These are phyloP conservation scores for Cavia porcellus DNA, from an alignment of 2,113 vertebrate species.

Conservation along the genomic window DNA sequence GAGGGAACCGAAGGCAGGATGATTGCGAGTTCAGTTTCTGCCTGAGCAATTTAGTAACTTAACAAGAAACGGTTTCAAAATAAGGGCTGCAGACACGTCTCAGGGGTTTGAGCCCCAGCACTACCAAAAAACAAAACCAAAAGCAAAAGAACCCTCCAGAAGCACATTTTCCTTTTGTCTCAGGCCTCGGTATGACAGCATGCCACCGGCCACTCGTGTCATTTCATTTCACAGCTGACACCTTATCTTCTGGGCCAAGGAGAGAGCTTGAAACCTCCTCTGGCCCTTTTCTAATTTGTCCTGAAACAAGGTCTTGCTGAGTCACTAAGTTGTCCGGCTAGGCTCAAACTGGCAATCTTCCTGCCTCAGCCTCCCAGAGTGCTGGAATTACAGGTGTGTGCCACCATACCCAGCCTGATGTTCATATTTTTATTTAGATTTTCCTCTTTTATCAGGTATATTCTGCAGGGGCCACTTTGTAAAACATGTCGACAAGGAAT, in stretches of 20 bases:
- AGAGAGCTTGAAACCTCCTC: neutral
- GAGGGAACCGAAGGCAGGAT: neutral
- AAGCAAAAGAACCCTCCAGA: neutral
- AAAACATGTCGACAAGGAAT: neutral
- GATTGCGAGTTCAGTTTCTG: neutral
- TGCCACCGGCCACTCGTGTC: fast-evolving
- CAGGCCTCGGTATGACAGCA: neutral
- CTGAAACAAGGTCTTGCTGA: neutral
- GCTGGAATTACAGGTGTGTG: neutral
- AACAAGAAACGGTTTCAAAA: neutral
- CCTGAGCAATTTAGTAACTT: neutral
- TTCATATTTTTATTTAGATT: neutral
- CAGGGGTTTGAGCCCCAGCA: neutral
- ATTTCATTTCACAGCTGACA: neutral
- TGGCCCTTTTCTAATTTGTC: neutral
- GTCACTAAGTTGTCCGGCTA: neutral
- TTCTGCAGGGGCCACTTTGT: neutral
- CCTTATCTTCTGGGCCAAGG: neutral
- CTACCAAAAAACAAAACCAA: neutral
- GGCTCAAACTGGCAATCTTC: neutral
- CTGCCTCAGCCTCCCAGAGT: neutral
- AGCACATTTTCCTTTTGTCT: neutral
- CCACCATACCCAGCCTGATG: neutral
- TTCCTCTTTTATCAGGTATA: neutral
- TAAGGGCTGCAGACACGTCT: neutral